Conservation (phyloP, 2,888 invertebrate genomes). For the Nematopogon swammerdamellus region DNA sequence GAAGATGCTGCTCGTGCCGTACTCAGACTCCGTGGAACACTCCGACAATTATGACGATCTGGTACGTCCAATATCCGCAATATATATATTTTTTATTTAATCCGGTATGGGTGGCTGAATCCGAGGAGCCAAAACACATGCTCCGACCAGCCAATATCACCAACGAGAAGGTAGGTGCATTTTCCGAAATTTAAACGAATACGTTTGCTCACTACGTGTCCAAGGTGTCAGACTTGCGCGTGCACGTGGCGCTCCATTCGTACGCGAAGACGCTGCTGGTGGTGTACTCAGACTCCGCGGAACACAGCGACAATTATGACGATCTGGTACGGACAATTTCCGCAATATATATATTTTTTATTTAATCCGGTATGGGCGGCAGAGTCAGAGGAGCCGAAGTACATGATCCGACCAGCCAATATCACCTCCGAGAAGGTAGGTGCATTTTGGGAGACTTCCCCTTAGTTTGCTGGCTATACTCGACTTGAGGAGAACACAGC, state of each 20-base stretch:
- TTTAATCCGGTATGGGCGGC: constrained; percentile 50
- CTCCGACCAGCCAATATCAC: no score
- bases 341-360: no score
- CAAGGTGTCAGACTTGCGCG: constrained; percentile 46
- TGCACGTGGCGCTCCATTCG: constrained; percentile 72
- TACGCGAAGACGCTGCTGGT: constrained; percentile 67
- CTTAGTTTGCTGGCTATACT: no score
- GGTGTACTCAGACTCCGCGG: constrained; percentile 61
- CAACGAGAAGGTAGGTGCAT: constrained; percentile 51
- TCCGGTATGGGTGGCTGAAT: constrained; percentile 50
- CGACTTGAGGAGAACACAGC: no score
- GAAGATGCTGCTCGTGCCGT: constrained; percentile 65
- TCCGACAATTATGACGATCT: constrained; percentile 48
- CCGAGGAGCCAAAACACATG: no score
- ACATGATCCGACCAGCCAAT: no score
- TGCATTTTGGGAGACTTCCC: constrained; percentile 72
- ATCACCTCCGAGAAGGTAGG: no score
- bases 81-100: no score
- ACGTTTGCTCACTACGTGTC: constrained; percentile 54
- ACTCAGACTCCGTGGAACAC: constrained; percentile 56
- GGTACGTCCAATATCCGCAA: constrained; percentile 19
- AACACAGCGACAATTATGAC: constrained; percentile 45
- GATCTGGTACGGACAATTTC: constrained; percentile 35
- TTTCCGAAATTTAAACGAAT: constrained; percentile 68
- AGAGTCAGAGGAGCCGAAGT: no score